Conservation (phyloP, 2,113 vertebrate species). For the Tyto alba region DNA sequence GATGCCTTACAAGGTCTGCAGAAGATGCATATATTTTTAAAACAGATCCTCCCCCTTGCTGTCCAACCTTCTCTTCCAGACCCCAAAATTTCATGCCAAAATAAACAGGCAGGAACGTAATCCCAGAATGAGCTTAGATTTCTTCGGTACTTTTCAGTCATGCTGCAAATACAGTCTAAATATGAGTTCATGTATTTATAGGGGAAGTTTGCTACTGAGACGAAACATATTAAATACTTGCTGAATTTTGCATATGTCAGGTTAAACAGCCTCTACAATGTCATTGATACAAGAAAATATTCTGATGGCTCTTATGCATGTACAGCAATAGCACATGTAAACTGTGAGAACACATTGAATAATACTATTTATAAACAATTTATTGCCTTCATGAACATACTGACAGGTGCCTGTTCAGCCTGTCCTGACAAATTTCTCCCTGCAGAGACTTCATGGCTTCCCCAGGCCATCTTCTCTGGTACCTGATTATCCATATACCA, state of each 20-base stretch:
- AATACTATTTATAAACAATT: not conserved
- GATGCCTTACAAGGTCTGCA: slow-evolving; percentile 36
- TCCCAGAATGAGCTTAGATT: not conserved
- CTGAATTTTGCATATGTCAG: not conserved
- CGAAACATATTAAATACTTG: slow-evolving; percentile 15
- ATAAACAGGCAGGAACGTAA: slow-evolving; percentile 24
- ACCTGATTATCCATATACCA: not conserved
- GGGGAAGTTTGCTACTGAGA: not conserved
- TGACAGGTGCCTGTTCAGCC: not conserved
- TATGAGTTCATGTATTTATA: not conserved
- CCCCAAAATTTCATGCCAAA: slow-evolving; percentile 37
- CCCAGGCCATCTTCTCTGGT: not conserved
- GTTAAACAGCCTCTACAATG: not conserved
- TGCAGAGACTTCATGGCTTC: not conserved
- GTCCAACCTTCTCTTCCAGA: slow-evolving; percentile 16
- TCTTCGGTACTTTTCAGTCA: not conserved
- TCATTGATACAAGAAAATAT: not conserved
- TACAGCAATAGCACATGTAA: not conserved
- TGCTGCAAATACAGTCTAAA: not conserved
- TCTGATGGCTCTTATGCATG: not conserved
- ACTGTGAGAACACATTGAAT: not conserved
- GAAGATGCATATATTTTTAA: slow-evolving; percentile 16
- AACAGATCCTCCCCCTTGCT: not conserved
- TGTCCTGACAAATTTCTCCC: not conserved
- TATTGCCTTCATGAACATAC: not conserved